A percentile compares a stretch with the other conserved stretches of the same genome.
phyloP scores from a whole-genome alignment of 2,888 invertebrate genomes.

The Cryptocheilus praepositus region DNA sequence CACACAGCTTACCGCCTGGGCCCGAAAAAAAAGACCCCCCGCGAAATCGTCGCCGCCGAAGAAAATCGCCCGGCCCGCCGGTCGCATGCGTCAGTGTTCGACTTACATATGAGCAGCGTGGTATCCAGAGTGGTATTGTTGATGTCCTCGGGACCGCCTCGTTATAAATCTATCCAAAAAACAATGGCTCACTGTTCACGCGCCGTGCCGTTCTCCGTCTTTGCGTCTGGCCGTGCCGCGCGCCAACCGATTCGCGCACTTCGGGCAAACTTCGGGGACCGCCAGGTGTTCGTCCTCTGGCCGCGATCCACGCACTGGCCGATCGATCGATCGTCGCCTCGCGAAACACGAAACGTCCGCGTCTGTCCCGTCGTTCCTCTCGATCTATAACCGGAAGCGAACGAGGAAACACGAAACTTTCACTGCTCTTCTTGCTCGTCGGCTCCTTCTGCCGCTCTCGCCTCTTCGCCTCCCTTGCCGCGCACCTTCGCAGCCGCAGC shows the following conservation, averaged over 20 bases:
- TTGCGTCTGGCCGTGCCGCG: background rate
- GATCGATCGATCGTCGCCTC: conserved; percentile 13
- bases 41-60: background rate
- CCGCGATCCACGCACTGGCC: conserved; percentile 33
- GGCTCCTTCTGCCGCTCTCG: background rate
- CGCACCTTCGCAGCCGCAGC: background rate
- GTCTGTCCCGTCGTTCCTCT: no score
- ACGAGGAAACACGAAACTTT: conserved; percentile 39
- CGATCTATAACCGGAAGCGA: conserved; percentile 3
- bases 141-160: conserved; percentile 68
- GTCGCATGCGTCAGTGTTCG: no score
- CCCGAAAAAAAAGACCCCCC: no score
- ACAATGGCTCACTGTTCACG: conserved; percentile 62
- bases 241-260: background rate
- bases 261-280: no score
- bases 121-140: conserved; percentile 71
- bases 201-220: conserved; percentile 29
- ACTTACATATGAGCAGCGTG: conserved; percentile 73
- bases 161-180: conserved; percentile 69
- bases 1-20: no score
- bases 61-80: no score
- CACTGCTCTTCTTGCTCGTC: conserved; percentile 34
- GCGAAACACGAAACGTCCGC: conserved; percentile 31
- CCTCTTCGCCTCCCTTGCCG: conserved; percentile 17
- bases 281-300: conserved; percentile 18